These are phyloP conservation scores for Orthonevra nobilis DNA, from an alignment of 2,888 invertebrate species.

Conservation along the genomic window DNA sequence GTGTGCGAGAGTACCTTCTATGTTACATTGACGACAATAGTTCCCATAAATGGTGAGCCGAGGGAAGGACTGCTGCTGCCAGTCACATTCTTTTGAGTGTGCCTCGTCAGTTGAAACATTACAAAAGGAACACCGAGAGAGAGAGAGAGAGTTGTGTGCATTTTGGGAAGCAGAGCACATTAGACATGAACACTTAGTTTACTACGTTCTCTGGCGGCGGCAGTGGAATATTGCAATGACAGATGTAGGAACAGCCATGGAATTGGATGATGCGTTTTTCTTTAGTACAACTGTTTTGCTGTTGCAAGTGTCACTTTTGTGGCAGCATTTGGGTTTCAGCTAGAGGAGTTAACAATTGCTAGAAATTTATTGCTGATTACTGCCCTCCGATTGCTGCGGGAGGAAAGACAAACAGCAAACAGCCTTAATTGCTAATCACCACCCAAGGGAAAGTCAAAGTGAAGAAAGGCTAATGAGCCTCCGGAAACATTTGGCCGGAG, in stretches of 20 bases:
- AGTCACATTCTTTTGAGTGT: conserved; percentile 35
- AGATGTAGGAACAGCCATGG: conserved; percentile 33
- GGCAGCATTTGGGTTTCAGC: conserved; percentile 47
- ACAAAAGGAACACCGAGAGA: background rate
- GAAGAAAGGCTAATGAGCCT: no score
- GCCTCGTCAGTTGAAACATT: conserved; percentile 30
- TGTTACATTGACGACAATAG: conserved; percentile 40
- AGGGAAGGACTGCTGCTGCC: conserved; percentile 23
- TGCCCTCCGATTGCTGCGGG: background rate
- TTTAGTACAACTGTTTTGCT: no score
- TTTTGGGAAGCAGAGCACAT: conserved; percentile 44
- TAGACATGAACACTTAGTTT: conserved; percentile 36
- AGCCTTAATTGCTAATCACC: background rate
- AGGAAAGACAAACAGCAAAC: background rate
- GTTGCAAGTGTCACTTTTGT: conserved; percentile 23
- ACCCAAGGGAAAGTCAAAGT: conserved; percentile 43
- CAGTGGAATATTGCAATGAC: conserved; percentile 35
- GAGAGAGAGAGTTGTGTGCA: conserved; percentile 10
- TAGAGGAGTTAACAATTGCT: conserved; percentile 48
- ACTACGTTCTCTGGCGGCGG: background rate
- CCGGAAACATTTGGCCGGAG: no score
- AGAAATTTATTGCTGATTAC: conserved; percentile 64
- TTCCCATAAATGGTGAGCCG: conserved; percentile 50
- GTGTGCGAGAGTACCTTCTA: no score
- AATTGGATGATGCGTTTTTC: conserved; percentile 56